Percentiles rank a stretch among this genome's conserved stretches.
phyloP scores from a whole-genome alignment of 1,140 invertebrate genomes.

The Bombyx mori region ASM3026992v2 NC_085131.1:8260501-8261000 shows the following conservation, averaged over 20 bases:
- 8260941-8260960: constrained; percentile 18
- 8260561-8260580: no score
- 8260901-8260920: constrained; percentile 13
- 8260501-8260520: no score
- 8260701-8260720: constrained; percentile 24
- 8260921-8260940: constrained; percentile 16
- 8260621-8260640: no score
- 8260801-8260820: constrained; percentile 64
- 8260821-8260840: constrained; percentile 61
- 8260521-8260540: no score
- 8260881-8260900: constrained; percentile 28
- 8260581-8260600: no score
- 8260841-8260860: constrained; percentile 64
- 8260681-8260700: no score
- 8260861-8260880: constrained; percentile 53
- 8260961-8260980: constrained; percentile 3
- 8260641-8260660: neutral
- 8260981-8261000: constrained; percentile 1
- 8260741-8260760: constrained; percentile 29
- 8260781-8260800: constrained; percentile 65
- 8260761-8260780: constrained; percentile 32
- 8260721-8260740: constrained; percentile 25
- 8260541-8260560: no score
- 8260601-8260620: no score
- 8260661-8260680: neutral